Base-by-base conservation (phyloP, 2,797 vertebrate genomes). In the Pseudopleuronectes americanus region DNA sequence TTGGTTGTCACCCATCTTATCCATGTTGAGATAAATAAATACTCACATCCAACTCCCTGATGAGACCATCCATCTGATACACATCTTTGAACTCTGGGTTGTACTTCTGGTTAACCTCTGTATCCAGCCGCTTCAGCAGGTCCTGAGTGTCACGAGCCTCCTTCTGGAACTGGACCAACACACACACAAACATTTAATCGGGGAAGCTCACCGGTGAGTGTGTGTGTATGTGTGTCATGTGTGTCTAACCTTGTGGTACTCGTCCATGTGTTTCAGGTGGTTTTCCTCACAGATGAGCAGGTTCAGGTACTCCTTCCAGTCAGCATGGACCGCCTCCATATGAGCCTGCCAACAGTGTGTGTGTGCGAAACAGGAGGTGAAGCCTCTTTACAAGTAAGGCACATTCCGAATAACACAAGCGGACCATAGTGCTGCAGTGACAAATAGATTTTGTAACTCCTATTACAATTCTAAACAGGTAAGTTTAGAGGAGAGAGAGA, bases 221-320 rank as follows among this genome's bases (percentile, higher is more conserved):
- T 67, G 41, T 21, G 8, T 21, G 3, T 38, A n/a, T 26, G 9
- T 22, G 49, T 52, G 10, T 48, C 6, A n/a, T 24, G 17, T 48
- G 47, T 45, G 21, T 36, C 77, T 71, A 0, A 99, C 98, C 95
- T 98, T 97, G 90, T 99, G 97, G 87, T 96, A 98, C 69, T 99
- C 97, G 7, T 97, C 96, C 98, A 99, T 99, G 90, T 96, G 94
- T 87, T 98, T 99, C n/a, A 99, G 95, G 81, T 99, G 98, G 84
- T 96, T 98, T 80, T 99, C 98, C 90, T 99, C 98, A 0, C 98
- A 99, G 90, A 99, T 99, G 51, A 99, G 96, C 80, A 99, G 92
- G 93, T 99, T 99, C 77, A 99, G 93, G 81, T 99, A 99, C 52
- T 97, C 96, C 89, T 99, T 99, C 98, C 98, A 99, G 88, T 99